Conservation (phyloP, 2,113 vertebrate species). For the Trochalopteron elliotii region DNA sequence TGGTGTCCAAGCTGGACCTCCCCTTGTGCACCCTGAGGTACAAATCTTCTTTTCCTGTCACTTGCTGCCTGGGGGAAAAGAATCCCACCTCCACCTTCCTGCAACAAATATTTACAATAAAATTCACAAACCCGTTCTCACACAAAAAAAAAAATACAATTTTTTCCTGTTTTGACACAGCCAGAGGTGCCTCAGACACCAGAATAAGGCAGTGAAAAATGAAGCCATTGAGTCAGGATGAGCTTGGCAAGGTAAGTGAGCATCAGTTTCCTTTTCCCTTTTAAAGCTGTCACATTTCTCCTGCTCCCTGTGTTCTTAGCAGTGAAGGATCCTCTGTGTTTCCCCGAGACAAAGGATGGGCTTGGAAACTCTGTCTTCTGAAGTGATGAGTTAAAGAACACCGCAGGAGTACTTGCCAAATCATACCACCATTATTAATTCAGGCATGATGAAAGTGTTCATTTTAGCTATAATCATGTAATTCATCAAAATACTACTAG, state of each 20-base stretch:
- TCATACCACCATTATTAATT: conserved; percentile 79
- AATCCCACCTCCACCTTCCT: background rate
- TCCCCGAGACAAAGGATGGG: conserved; percentile 60
- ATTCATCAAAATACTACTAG: conserved; percentile 91
- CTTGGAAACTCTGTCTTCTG: conserved; percentile 68
- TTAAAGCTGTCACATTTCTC: conserved; percentile 39
- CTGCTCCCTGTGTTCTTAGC: conserved; percentile 12
- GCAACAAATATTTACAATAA: background rate
- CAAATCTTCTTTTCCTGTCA: background rate
- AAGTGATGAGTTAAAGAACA: conserved; percentile 82
- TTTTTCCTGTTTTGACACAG: background rate
- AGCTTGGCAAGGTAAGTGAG: conserved; percentile 22
- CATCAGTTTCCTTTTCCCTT: conserved; percentile 30
- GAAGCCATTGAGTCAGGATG: conserved; percentile 9
- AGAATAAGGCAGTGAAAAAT: conserved; percentile 54
- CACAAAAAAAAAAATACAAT: background rate
- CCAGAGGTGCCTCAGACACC: background rate
- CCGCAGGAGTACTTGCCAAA: conserved; percentile 79
- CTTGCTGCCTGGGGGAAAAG: background rate
- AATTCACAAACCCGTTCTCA: background rate
- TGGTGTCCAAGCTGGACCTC: background rate
- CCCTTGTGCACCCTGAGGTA: background rate
- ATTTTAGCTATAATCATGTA: conserved; percentile 93
- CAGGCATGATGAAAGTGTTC: conserved; percentile 89
- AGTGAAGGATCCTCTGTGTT: conserved; percentile 19